Base-by-base conservation (phyloP, 2,888 invertebrate species). In the Epinotia ramella region DNA sequence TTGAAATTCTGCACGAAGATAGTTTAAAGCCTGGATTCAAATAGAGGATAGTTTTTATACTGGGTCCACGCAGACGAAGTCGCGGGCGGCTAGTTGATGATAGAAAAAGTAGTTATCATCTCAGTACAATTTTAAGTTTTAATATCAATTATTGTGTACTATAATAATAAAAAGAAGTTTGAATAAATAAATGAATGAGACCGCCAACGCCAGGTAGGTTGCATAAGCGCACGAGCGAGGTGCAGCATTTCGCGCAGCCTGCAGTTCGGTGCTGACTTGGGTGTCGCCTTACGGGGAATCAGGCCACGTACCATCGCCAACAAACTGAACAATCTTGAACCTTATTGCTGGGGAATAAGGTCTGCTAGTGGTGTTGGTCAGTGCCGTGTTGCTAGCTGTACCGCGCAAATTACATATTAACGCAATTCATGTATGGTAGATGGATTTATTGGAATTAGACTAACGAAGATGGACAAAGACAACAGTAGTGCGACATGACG, bases 211-310 rank as follows among this genome's bases (percentile, higher is more conserved):
- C 68, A 69, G 46, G 59, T 46, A 60, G 20, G 59, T 69, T 69
- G 69, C 69, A 49, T 69, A 69, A 69, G 59, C 18, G 68, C 46
- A 40, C 3, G 28, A 33, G 24, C 44, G 64, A 65, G 66, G 66
- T 69, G 68, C 68, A 60, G 69, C 60, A 44, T 68, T 59, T 57
- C 69, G 69, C 69, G 60, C 1, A 24, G 59, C n/a, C 66, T 56
- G 69, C 69, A 69, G 59, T 57, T 24, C 16, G 33, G 4, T 68
- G 68, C 68, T 69, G 69, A 69, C 69, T 59, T 9, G n/a, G 67
- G 68, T 69, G 59, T 69, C 69, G 60, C 12, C 60, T 69, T 69
- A 69, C 69, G 24, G 40, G 16, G 67, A 69, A 69, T 16, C 69
- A 60, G 69, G 69, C 69, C 69, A 40, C 40, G 40, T 40, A 40